phyloP scores from a whole-genome alignment of 2,113 vertebrate genomes.

The Cichladusa arquata region DNA sequence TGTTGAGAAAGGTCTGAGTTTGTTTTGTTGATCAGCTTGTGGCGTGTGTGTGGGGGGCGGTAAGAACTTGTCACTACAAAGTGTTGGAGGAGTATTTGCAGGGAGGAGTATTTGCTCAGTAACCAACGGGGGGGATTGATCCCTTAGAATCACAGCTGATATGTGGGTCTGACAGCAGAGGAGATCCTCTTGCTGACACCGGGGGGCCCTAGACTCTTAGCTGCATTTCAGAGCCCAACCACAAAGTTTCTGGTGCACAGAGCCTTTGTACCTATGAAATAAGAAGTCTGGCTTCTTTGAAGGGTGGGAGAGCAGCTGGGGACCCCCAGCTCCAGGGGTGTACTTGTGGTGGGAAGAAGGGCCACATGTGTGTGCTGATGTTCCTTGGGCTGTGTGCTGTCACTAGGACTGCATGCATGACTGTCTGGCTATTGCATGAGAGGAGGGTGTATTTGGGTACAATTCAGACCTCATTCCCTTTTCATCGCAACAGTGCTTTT shows the following conservation, averaged over 20 bases:
- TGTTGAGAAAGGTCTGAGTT: background rate
- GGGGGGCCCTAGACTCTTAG: background rate
- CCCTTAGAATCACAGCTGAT: background rate
- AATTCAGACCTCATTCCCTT: background rate
- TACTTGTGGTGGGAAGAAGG: background rate
- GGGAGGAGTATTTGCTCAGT: background rate
- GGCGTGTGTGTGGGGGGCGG: background rate
- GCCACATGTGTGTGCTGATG: background rate
- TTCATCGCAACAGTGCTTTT: background rate
- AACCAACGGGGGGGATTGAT: background rate
- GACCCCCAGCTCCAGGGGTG: background rate
- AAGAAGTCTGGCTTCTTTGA: background rate
- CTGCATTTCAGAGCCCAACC: background rate
- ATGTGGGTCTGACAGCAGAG: background rate
- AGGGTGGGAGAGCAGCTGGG: background rate
- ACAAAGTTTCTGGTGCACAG: background rate
- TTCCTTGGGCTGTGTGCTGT: background rate
- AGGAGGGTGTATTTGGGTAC: background rate
- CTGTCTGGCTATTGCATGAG: background rate
- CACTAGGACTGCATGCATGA: background rate
- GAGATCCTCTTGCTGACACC: background rate
- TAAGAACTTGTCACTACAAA: background rate
- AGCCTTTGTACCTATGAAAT: background rate
- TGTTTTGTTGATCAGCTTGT: background rate
- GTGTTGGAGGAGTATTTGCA: background rate